Evolutionary conservation across 2,797 vertebrate genomes (phyloP), one percentile per base, ranked within the genome.

Genomic region (Uromys caudimaculatus): DNA sequence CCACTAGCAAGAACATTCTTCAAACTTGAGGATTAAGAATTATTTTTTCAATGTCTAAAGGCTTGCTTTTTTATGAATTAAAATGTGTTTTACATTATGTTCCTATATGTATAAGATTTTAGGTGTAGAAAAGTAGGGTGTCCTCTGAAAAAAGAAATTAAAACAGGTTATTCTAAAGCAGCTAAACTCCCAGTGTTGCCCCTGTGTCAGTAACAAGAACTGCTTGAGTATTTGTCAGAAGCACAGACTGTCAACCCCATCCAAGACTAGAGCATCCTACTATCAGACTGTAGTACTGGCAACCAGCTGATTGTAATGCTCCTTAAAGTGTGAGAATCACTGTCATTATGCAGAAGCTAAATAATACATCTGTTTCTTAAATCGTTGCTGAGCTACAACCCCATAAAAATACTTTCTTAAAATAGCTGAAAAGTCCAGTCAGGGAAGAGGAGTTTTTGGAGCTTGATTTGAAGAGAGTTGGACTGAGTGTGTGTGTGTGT

Each of bases 131-230:
- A 95, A 88, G 41, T 32, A 95, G 56, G 38, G 60, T 89, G 38
- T 84, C 24, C 24, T 86, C 35, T 96, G 29, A 78, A 27, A 35
- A 89, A 86, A 81, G 62, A 87, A 69, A 77, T 58, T 58, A 67
- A 77, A 89, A 2, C 27, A n/a, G n/a, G 58, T 94, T 58, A 91
- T 90, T 97, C 95, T 79, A 89, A 47, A 95, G 47, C 47, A 90
- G 19, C 17, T 7, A 71, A 71, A 7, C 7, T 17, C 17, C 35
- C 21, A 85, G 52, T 54, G 38, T 38, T n/a, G 12, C 64, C 14
- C 3, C 79, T 91, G 47, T 44, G 69, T 50, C 12, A 52, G 41
- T 14, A 71, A 41, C 54, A 1, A 71, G 24, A 77, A 84, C 67
- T 47, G n/a, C 58, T 75, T 35, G 64, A n/a, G 71, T 86, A 67